Percentiles rank a stretch among this genome's conserved stretches.
phyloP scores from a whole-genome alignment of 2,113 vertebrate species.

The Rhynchomys soricoides region DNA sequence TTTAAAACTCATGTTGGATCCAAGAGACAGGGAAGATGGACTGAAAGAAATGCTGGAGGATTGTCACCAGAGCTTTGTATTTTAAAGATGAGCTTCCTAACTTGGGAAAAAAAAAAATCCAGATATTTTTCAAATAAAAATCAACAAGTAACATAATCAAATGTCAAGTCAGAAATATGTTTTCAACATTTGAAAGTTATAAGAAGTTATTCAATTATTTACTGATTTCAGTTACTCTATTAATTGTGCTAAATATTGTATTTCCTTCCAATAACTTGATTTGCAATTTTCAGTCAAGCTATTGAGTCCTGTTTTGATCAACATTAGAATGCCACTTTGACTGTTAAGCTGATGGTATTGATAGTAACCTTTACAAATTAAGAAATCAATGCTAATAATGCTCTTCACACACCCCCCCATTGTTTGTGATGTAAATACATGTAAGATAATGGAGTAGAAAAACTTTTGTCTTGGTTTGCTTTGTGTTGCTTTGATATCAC shows the following conservation, averaged over 20 bases:
- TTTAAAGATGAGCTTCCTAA: constrained; percentile 44
- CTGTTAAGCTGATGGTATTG: neutral
- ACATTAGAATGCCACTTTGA: neutral
- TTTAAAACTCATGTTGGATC: neutral
- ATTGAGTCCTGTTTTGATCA: neutral
- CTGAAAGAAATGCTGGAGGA: neutral
- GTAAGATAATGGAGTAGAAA: neutral
- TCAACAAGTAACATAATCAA: neutral
- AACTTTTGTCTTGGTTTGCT: neutral
- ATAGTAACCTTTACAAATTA: neutral
- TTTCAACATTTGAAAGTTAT: neutral
- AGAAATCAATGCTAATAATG: constrained; percentile 18
- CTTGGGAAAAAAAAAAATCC: neutral
- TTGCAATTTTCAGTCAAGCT: constrained; percentile 33
- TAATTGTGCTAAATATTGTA: neutral
- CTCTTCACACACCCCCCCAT: constrained; percentile 6
- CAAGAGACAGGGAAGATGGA: neutral
- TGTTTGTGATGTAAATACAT: constrained; percentile 28
- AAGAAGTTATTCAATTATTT: neutral
- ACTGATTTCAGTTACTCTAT: neutral
- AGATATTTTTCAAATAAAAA: neutral
- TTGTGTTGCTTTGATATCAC: neutral
- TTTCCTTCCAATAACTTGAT: constrained; percentile 18
- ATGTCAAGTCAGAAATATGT: neutral
- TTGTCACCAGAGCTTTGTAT: neutral